Evolutionary conservation across 2,888 invertebrate species (phyloP).

Genomic region (Leptopterna dolabrata): DNA sequence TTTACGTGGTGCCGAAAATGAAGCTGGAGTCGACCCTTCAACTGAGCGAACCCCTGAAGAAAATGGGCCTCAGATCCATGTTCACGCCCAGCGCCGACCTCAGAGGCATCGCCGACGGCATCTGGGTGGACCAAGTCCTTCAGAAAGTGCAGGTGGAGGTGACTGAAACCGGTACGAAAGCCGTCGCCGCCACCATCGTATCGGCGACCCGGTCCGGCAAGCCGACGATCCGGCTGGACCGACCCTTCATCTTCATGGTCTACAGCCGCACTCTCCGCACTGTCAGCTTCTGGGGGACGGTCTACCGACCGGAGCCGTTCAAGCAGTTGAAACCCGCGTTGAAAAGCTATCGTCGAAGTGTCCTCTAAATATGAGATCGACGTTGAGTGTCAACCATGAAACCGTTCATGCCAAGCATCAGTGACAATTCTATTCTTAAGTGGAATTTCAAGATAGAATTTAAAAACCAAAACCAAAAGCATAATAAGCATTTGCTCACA

Average conservation of each 20-base stretch:
- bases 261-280: conserved; percentile 75
- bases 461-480: no score
- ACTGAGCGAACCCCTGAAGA: conserved; percentile 71
- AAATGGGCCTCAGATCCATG: conserved; percentile 74
- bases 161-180: conserved; percentile 77
- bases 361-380: no score
- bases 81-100: conserved; percentile 77
- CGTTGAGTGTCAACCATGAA: no score
- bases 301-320: conserved; percentile 71
- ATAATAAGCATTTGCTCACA: no score
- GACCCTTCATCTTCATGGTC: conserved; percentile 81
- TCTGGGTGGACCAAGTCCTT: conserved; percentile 66
- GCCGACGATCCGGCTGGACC: conserved; percentile 71
- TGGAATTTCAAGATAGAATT: no score
- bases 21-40: conserved; percentile 73
- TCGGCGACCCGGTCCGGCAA: conserved; percentile 71
- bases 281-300: conserved; percentile 78
- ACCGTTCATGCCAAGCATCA: no score
- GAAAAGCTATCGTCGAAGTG: neutral
- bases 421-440: no score
- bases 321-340: neutral
- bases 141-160: conserved; percentile 68
- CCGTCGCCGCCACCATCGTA: conserved; percentile 75
- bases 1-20: conserved; percentile 75
- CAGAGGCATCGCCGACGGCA: conserved; percentile 66